Evolutionary conservation across 1,140 invertebrate species (phyloP).

Genomic region (Caenorhabditis briggsae): DNA sequence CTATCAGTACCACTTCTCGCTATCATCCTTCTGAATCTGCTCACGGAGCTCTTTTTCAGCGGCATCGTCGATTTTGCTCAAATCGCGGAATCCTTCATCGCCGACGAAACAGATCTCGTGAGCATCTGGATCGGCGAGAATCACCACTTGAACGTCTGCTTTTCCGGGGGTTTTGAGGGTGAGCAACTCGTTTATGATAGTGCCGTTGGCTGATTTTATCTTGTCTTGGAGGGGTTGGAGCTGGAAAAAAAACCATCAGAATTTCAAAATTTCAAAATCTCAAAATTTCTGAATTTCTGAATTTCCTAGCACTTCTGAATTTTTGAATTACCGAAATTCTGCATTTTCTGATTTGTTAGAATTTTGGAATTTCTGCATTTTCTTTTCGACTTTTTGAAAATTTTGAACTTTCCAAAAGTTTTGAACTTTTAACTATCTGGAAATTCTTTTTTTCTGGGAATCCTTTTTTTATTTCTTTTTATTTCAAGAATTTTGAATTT

Average conservation of each 20-base stretch:
- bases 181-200: constrained; percentile 88
- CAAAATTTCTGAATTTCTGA: too few relatives aligned
- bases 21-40: constrained; percentile 82
- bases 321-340: too few relatives aligned
- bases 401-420: too few relatives aligned
- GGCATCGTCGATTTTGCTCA: constrained; percentile 89
- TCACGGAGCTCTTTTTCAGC: constrained; percentile 86
- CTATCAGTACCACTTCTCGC: constrained; percentile 65
- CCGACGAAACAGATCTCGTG: constrained; percentile 79
- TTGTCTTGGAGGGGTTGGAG: constrained; percentile 85
- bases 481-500: too few relatives aligned
- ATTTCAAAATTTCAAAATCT: too few relatives aligned
- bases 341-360: too few relatives aligned
- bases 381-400: too few relatives aligned
- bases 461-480: not conserved
- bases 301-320: too few relatives aligned
- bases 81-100: constrained; percentile 82
- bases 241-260: constrained; percentile 63
- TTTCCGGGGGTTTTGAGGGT: constrained; percentile 95
- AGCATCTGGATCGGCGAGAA: constrained; percentile 93
- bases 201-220: constrained; percentile 84
- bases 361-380: too few relatives aligned
- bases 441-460: not conserved
- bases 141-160: constrained; percentile 93
- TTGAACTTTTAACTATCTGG: not conserved